Base-by-base conservation (phyloP, 2,888 invertebrate genomes). In the Tipula vernalis region DNA sequence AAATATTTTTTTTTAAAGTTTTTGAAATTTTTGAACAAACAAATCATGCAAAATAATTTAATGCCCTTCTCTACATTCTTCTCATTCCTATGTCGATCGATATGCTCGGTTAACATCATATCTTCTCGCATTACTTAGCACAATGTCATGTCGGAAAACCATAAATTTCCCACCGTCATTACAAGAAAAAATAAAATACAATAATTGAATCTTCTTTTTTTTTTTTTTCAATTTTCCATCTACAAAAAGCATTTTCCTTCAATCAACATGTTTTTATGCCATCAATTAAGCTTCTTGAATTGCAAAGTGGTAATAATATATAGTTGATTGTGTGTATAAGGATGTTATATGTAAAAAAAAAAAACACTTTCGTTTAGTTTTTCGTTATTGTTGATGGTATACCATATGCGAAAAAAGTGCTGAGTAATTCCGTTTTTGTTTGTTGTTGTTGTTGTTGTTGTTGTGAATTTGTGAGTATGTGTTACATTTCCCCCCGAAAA, bases 191-290 rank as follows among this genome's bases (percentile, higher is more conserved):
- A 71, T 28, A 71, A 71, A 71, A 71, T 28, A 51, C 6, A 71
- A 28, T 71, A 71, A 71, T 71, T 71, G 71, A 71, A 18, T 47
- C 47, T 28, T 28, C 2, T 28, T 44, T 44, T 44, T 12, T 71
- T 71, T 71, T 28, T 71, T 71, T 10, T 71, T 71, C 71, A 71
- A 71, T 71, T 71, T 71, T 28, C 71, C 71, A 71, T 71, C 71
- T 71, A 71, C 28, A 71, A 71, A 71, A 71, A 28, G 71, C 10
- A 10, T 71, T 71, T 28, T 71, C 71, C 28, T 71, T 71, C 71
- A 71, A 71, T 71, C 71, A 71, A 71, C 71, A 71, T 71, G 71
- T 71, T 71, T 71, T 71, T 71, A 71, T 71, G 71, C 71, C 71
- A 71, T 71, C 71, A 71, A 71, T 71, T 71, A 71, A 71, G 71